Base-by-base conservation (phyloP, 2,888 invertebrate species). In the Drosophila austrosaltans region DNA sequence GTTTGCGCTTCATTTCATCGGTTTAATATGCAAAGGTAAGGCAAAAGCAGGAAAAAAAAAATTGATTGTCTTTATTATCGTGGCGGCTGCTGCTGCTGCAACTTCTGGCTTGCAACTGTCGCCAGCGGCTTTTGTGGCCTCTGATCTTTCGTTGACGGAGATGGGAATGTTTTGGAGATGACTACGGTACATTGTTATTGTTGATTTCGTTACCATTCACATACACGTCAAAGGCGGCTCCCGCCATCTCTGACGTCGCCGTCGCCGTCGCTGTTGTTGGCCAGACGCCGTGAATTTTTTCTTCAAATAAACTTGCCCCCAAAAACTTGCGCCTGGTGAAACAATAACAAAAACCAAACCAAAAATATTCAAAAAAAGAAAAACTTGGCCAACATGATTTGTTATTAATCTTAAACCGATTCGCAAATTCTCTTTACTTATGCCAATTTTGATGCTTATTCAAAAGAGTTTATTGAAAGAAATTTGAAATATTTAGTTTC, bases 1-100 rank as follows among this genome's bases (percentile, higher is more conserved):
- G 74, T 78, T 85, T 82, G 69, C 75, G 76, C 77, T 81, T 85
- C 83, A 89, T 75, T 86, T 85, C 81, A 83, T 76, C 83, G 71
- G 74, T 76, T 74, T 72, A 72, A 80, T 79, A 75, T 73, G 68
- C 64, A 61, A 59, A 56, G 36, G 28, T 22, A 44, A 48, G 22
- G 28, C 39, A 44, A 58, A 30, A 62, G 58, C 36, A 61, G 39
- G 75, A 82, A 28, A 36, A 12, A 36, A 66, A 62, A 62, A 77
- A 84, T 78, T 75, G 77, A 77, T 82, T 79, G 84, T 86, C 88
- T 89, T 80, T 74, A 77, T 89, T 87, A 89, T 82, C 75, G 66
- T 8, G 36, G 36, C 36, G 36, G 36, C 36, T 36, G 36, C 6
- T 32, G 32, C 32, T 32, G 32, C 32, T 36, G 56, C 36, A 36